phyloP scores from a whole-genome alignment of 1,140 invertebrate genomes.

The Euura saliciscinereae region DNA sequence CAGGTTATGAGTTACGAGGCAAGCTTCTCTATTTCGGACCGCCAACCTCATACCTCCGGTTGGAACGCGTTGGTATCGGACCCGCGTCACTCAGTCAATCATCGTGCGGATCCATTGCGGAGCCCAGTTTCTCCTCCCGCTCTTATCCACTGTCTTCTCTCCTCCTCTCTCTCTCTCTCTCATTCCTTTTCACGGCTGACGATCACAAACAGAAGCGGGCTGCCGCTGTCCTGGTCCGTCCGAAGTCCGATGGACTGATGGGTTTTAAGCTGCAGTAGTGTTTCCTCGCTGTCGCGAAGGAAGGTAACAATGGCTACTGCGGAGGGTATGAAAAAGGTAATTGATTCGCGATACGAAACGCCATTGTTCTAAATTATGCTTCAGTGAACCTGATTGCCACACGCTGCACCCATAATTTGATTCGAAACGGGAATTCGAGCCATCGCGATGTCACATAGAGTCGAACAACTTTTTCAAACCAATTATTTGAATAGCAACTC shows the following conservation, averaged over 20 bases:
- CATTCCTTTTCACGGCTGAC: background rate
- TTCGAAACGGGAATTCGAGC: no score
- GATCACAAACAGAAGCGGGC: background rate
- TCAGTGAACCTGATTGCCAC: background rate
- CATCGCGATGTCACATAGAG: no score
- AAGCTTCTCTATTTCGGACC: background rate
- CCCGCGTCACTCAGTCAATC: background rate
- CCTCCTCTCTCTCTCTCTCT: background rate
- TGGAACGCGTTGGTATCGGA: background rate
- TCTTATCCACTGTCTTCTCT: background rate
- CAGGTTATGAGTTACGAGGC: slow-evolving; percentile 3
- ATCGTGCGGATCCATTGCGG: background rate
- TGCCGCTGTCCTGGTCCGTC: background rate
- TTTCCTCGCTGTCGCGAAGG: background rate
- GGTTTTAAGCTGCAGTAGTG: background rate
- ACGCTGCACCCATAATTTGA: no score
- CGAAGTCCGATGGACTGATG: background rate
- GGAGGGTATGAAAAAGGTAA: background rate
- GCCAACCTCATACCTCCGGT: background rate
- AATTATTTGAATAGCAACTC: no score
- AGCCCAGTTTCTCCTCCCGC: background rate
- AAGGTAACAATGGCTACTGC: no score
- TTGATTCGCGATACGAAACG: background rate
- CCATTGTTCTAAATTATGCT: background rate
- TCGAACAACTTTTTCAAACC: no score